A percentile compares a stretch with the other conserved stretches of the same genome.
These are phyloP conservation scores for Felis catus DNA, from an alignment of 2,113 vertebrate genomes.

Conservation along the genomic window F.catus_Fca126_mat1.0 CM031420.1:78033001-78033500, in stretches of 20 bases:
- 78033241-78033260: background rate
- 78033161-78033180: background rate
- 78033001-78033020: background rate
- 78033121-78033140: background rate
- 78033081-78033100: background rate
- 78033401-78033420: background rate
- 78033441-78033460: background rate
- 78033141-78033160: background rate
- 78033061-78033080: background rate
- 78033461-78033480: background rate
- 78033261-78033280: background rate
- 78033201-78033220: background rate
- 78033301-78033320: background rate
- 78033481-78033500: background rate
- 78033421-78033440: background rate
- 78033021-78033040: background rate
- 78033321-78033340: background rate
- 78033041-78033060: background rate
- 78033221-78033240: fast-evolving
- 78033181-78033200: background rate
- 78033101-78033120: background rate
- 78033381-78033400: background rate
- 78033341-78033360: background rate
- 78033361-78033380: background rate
- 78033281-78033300: background rate